phyloP scores from a whole-genome alignment of 1,140 invertebrate genomes.

The Anoplophora glabripennis region DNA sequence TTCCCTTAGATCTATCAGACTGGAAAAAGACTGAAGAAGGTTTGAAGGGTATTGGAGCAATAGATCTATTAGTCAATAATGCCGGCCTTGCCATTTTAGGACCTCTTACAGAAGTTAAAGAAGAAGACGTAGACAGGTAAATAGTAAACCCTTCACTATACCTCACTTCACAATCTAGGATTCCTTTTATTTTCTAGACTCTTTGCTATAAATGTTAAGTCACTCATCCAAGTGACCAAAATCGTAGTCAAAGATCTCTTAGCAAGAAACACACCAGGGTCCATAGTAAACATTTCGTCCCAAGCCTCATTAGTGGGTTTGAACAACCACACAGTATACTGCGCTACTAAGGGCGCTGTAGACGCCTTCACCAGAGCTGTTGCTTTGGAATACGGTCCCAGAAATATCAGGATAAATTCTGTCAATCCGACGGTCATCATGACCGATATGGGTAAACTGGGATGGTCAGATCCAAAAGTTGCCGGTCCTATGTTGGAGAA shows the following conservation, averaged over 20 bases:
- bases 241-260: conserved; percentile 71
- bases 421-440: conserved; percentile 89
- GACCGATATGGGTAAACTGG: conserved; percentile 80
- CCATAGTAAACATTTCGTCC: conserved; percentile 90
- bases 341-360: conserved; percentile 63
- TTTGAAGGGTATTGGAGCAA: conserved; percentile 53
- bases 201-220: conserved; percentile 80
- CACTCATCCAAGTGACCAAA: conserved; percentile 80
- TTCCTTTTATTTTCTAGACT: conserved; percentile 54
- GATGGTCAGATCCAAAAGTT: conserved; percentile 77
- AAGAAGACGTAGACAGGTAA: conserved; percentile 70
- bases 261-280: conserved; percentile 63
- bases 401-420: conserved; percentile 82
- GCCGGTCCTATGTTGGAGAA: conserved; percentile 67
- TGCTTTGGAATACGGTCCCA: conserved; percentile 82
- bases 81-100: conserved; percentile 58
- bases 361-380: conserved; percentile 69
- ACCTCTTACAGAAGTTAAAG: conserved; percentile 62
- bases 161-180: conserved; percentile 9
- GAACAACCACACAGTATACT: conserved; percentile 60
- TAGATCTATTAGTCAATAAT: conserved; percentile 82
- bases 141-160: conserved; percentile 7
- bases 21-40: conserved; percentile 69
- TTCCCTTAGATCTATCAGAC: conserved; percentile 68
- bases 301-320: conserved; percentile 69